Conservation (phyloP, 2,797 vertebrate species). For the Kryptolebias ocellatus region DNA sequence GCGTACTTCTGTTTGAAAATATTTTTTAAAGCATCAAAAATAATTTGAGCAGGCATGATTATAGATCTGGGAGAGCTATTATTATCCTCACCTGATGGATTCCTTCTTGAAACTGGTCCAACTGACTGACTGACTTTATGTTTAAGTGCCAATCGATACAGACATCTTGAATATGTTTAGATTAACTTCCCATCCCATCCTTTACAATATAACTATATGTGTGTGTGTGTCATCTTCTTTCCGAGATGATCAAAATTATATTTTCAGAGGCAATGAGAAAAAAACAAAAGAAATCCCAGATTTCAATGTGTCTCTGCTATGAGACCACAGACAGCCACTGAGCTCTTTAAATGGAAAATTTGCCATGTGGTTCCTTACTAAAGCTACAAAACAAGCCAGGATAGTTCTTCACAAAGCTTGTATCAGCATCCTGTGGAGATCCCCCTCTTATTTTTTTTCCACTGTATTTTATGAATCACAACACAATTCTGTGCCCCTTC, state of each 20-base stretch:
- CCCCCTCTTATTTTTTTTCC: slow-evolving; percentile 36
- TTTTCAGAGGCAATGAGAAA: neutral
- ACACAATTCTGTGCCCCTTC: slow-evolving; percentile 40
- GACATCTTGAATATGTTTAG: neutral
- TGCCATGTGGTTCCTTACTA: slow-evolving; percentile 23
- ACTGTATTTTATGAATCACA: slow-evolving; percentile 46
- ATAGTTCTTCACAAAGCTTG: slow-evolving; percentile 26
- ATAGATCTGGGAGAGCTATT: no score
- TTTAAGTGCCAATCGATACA: neutral
- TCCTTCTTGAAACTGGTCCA: neutral
- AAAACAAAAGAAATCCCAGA: slow-evolving; percentile 21
- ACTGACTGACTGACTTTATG: neutral
- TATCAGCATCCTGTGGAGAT: slow-evolving; percentile 44
- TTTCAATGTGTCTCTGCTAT: slow-evolving; percentile 21
- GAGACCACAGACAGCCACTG: slow-evolving; percentile 12
- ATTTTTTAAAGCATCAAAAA: no score
- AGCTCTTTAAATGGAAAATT: slow-evolving; percentile 26
- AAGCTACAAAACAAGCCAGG: slow-evolving; percentile 27
- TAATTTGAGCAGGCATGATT: no score
- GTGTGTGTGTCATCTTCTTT: slow-evolving; percentile 15
- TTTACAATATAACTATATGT: neutral
- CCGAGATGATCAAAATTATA: slow-evolving; percentile 10
- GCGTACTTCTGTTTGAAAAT: no score
- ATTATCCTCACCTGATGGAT: neutral
- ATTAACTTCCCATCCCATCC: slow-evolving; percentile 2